These are phyloP conservation scores for Bombus huntii DNA, from an alignment of 1,140 invertebrate genomes.

Conservation along the genomic window DNA sequence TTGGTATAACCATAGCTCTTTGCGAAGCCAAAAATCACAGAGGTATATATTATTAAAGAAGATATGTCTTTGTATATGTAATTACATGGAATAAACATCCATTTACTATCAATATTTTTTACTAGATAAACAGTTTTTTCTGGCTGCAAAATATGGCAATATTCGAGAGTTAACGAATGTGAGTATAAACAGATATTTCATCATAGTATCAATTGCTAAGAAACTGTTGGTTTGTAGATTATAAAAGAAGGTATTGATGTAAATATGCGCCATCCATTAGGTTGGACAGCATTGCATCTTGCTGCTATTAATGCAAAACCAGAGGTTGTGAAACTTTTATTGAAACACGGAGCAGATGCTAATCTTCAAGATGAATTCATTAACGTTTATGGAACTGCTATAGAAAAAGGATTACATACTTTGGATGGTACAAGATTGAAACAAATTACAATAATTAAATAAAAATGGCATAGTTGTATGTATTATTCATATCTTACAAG, in stretches of 20 bases:
- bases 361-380: constrained; percentile 92
- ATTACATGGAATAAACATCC: not conserved
- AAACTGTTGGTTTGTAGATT: constrained; percentile 58
- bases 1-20: constrained; percentile 65
- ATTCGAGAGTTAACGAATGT: constrained; percentile 85
- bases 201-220: not conserved
- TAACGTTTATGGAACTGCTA: constrained; percentile 86
- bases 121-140: constrained; percentile 85
- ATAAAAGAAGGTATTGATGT: constrained; percentile 82
- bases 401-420: constrained; percentile 83
- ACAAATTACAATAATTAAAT: constrained; percentile 28
- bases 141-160: constrained; percentile 86
- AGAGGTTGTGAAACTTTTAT: constrained; percentile 86
- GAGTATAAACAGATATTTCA: constrained; percentile 53
- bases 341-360: constrained; percentile 90
- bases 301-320: constrained; percentile 90
- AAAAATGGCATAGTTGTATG: constrained; percentile 5
- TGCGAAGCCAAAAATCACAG: constrained; percentile 62
- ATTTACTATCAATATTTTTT: constrained; percentile 61
- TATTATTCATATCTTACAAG: not conserved
- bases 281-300: constrained; percentile 94
- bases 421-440: constrained; percentile 84
- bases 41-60: constrained; percentile 58
- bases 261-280: constrained; percentile 87
- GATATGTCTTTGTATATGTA: constrained; percentile 50